These are phyloP conservation scores for Lophochroa leadbeateri DNA, from an alignment of 2,113 vertebrate species.

Conservation along the genomic window DNA sequence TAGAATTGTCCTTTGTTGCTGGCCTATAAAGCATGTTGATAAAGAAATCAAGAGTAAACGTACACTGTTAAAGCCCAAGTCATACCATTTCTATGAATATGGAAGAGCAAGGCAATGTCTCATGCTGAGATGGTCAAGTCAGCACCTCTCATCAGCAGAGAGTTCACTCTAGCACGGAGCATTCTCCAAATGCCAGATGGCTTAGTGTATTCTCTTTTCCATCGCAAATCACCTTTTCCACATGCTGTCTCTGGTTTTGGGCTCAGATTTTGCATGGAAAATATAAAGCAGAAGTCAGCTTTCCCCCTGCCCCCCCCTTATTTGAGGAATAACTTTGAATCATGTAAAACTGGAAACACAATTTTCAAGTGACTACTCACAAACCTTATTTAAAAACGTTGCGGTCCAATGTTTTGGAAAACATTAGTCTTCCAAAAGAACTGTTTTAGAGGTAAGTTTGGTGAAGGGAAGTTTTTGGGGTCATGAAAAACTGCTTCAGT, in stretches of 20 bases:
- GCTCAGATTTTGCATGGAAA: not conserved
- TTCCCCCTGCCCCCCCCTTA: not conserved
- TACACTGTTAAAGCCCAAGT: not conserved
- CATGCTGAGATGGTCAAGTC: not conserved
- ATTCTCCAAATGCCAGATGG: conserved; percentile 30
- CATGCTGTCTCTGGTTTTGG: not conserved
- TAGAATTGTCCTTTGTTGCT: not conserved
- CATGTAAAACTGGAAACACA: not conserved
- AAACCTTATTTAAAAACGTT: not conserved
- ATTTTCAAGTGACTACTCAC: not conserved
- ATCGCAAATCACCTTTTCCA: conserved; percentile 28
- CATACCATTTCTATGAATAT: not conserved
- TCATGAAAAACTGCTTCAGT: not conserved
- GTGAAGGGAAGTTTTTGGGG: not conserved
- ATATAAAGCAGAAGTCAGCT: not conserved
- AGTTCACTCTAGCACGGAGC: not conserved
- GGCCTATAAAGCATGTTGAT: not conserved
- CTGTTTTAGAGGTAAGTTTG: not conserved
- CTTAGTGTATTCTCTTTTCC: not conserved
- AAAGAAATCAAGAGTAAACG: not conserved
- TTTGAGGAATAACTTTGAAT: not conserved
- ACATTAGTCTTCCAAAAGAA: not conserved
- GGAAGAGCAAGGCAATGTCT: not conserved
- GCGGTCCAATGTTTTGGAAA: not conserved
- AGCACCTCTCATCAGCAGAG: not conserved